These are phyloP conservation scores for Aphodius granarius DNA, from an alignment of 2,888 invertebrate genomes.

Conservation along the genomic window DNA sequence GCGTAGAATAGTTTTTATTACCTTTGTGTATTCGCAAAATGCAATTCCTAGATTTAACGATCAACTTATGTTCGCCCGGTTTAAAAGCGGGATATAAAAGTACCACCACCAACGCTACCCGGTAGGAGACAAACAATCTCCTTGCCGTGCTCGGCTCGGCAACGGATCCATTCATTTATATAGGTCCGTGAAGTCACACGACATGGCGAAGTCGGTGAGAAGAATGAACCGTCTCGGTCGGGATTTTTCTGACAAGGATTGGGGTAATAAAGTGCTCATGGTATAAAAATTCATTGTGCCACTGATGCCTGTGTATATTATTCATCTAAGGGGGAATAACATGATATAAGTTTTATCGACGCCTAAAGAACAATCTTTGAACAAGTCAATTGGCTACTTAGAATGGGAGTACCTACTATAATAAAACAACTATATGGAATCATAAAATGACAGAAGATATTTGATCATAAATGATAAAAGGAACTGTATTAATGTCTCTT, in stretches of 20 bases:
- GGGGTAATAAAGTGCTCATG: neutral
- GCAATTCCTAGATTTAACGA: slow-evolving; percentile 35
- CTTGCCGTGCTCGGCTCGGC: neutral
- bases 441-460: neutral
- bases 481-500: neutral
- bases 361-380: neutral
- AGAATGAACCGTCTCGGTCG: neutral
- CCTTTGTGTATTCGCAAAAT: slow-evolving; percentile 22
- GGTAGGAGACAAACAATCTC: slow-evolving; percentile 7
- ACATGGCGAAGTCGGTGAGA: neutral
- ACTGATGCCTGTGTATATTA: neutral
- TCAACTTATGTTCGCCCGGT: slow-evolving; percentile 27
- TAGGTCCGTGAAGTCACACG: neutral
- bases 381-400: neutral
- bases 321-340: neutral
- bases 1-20: slow-evolving; percentile 16
- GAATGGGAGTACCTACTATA: neutral
- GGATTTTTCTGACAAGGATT: neutral
- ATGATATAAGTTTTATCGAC: neutral
- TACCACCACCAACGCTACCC: slow-evolving; percentile 2
- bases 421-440: neutral
- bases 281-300: neutral
- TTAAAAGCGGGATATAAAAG: slow-evolving; percentile 22
- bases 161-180: slow-evolving; percentile 2
- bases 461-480: neutral